Evolutionary conservation across 2,888 invertebrate species (phyloP).

Genomic region (Pseudeuparius sepicola): DNA sequence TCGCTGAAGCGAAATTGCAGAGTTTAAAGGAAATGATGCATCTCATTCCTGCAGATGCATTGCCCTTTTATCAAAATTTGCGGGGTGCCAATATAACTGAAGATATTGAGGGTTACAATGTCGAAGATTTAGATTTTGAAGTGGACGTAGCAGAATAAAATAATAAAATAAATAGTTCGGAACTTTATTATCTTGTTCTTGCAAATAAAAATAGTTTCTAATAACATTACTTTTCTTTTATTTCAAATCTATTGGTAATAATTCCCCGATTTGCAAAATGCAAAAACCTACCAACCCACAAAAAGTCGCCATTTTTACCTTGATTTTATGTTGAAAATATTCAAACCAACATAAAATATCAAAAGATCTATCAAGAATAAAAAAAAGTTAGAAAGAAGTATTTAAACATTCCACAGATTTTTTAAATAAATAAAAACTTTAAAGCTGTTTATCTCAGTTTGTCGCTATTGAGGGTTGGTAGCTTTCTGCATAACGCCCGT

Average conservation of each 20-base stretch:
- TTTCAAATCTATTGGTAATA: no score
- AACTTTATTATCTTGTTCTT: slow-evolving; percentile 3
- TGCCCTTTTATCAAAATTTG: slow-evolving; percentile 14
- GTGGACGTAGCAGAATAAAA: slow-evolving; percentile 11
- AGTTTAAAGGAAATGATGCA: slow-evolving; percentile 16
- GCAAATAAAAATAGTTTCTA: slow-evolving; percentile 4
- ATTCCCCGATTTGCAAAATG: slow-evolving; percentile 12
- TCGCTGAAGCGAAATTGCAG: slow-evolving; percentile 13
- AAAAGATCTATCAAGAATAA: slow-evolving; percentile 6
- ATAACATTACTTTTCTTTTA: no score
- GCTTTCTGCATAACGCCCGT: no score
- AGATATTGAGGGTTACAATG: slow-evolving; percentile 17
- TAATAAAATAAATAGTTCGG: slow-evolving; percentile 4
- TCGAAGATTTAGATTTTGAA: slow-evolving; percentile 16
- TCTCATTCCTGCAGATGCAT: slow-evolving; percentile 13
- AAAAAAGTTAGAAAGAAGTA: slow-evolving; percentile 11
- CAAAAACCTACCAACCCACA: slow-evolving; percentile 13
- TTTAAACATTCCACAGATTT: slow-evolving; percentile 11
- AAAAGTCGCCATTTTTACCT: slow-evolving; percentile 11
- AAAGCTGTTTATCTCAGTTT: slow-evolving; percentile 11
- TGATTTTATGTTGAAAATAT: slow-evolving; percentile 7
- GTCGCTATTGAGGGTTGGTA: slow-evolving; percentile 13
- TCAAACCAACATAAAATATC: slow-evolving; percentile 7
- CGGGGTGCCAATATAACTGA: slow-evolving; percentile 14
- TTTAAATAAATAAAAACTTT: slow-evolving; percentile 9